Conservation (phyloP, 53 echinoderm and acorn worm genomes). For the Hippasteria phrygiana region DNA sequence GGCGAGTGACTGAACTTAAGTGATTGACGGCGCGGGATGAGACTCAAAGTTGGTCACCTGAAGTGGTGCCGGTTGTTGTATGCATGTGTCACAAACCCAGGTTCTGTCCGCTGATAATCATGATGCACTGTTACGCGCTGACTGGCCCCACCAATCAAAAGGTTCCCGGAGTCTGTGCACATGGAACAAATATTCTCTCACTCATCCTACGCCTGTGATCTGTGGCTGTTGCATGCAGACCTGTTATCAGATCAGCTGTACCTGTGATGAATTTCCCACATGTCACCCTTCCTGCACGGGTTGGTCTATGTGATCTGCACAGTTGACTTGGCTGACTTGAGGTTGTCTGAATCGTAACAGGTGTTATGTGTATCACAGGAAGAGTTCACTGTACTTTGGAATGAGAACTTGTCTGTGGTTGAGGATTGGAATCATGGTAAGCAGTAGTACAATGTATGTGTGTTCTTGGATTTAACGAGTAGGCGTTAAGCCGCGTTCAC, state of each 20-base stretch:
- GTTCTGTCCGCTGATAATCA: not conserved
- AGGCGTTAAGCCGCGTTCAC: too few relatives aligned
- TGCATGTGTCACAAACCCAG: too few relatives aligned
- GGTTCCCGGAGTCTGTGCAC: not conserved
- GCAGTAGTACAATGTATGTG: not conserved
- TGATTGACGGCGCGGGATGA: not conserved
- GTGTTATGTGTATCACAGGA: not conserved
- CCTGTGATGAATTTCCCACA: not conserved
- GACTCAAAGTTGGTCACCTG: not conserved
- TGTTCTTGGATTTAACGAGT: too few relatives aligned
- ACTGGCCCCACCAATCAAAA: not conserved
- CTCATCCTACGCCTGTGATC: not conserved
- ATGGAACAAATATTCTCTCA: too few relatives aligned
- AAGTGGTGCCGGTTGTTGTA: too few relatives aligned
- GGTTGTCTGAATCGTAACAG: not conserved
- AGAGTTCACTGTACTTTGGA: constrained; percentile 2
- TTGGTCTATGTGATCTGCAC: too few relatives aligned
- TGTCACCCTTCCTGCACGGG: not conserved
- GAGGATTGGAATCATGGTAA: not conserved
- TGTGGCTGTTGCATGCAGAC: not conserved
- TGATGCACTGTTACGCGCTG: too few relatives aligned
- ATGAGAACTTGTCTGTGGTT: not conserved
- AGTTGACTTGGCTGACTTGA: not conserved
- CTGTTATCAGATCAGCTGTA: not conserved
- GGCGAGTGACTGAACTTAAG: not conserved